A percentile compares a stretch with the other conserved stretches of the same genome.
Conservation (phyloP, 2,888 invertebrate genomes). For the Lacanobia oleracea region DNA sequence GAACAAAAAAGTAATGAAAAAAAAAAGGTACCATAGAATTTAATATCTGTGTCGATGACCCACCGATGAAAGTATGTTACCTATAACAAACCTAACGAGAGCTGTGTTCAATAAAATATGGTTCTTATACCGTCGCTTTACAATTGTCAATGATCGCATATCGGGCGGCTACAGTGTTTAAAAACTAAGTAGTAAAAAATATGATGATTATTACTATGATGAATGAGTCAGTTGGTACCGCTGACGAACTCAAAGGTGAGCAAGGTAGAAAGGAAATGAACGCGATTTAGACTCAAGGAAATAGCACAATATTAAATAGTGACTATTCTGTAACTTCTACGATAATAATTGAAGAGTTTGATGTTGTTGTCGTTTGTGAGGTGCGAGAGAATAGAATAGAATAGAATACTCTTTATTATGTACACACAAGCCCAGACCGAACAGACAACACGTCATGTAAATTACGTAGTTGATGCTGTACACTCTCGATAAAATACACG, state of each 20-base stretch:
- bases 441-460: conserved; percentile 28
- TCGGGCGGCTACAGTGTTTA: conserved; percentile 52
- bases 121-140: conserved; percentile 68
- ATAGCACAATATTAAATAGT: conserved; percentile 14
- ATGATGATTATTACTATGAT: conserved; percentile 74
- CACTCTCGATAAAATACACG: conserved; percentile 17
- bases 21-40: conserved; percentile 70
- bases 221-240: conserved; percentile 73
- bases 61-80: conserved; percentile 75
- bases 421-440: too few relatives aligned
- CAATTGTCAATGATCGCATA: conserved; percentile 59
- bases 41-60: conserved; percentile 79
- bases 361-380: conserved; percentile 22
- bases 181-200: conserved; percentile 74
- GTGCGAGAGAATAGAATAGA: too few relatives aligned
- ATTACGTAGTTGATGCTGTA: conserved; percentile 27
- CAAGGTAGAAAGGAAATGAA: conserved; percentile 59
- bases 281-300: conserved; percentile 27
- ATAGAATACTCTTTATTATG: too few relatives aligned
- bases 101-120: conserved; percentile 64
- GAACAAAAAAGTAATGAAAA: conserved; percentile 73
- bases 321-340: conserved; percentile 27
- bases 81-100: conserved; percentile 59
- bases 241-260: conserved; percentile 62
- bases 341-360: conserved; percentile 24